Evolutionary conservation across 2,888 invertebrate species (phyloP).

Genomic region (Odontothrips loti): DNA sequence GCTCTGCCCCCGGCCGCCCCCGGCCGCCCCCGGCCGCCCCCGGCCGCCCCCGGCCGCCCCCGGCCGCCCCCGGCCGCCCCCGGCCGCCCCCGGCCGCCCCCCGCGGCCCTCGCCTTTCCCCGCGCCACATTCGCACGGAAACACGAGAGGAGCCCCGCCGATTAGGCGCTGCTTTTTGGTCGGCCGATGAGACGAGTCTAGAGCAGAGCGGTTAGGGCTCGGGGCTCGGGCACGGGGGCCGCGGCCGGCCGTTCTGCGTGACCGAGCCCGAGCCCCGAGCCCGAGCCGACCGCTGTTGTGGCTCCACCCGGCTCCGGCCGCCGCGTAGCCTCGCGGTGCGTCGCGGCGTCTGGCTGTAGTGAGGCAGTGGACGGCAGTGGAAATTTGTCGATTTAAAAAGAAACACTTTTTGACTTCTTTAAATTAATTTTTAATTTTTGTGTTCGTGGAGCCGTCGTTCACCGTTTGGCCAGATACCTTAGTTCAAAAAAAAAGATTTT

Average conservation of each 20-base stretch:
- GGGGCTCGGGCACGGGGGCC: not conserved
- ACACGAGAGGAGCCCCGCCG: not conserved
- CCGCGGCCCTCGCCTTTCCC: too few relatives aligned
- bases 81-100: too few relatives aligned
- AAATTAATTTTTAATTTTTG: too few relatives aligned
- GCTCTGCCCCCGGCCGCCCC: not conserved
- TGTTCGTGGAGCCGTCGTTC: too few relatives aligned
- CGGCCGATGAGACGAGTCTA: not conserved
- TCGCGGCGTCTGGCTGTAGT: not conserved
- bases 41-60: not conserved
- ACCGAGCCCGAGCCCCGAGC: not conserved
- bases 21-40: too few relatives aligned
- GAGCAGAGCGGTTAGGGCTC: too few relatives aligned
- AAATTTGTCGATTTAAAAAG: not conserved
- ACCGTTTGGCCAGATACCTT: too few relatives aligned
- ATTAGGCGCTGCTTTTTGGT: not conserved
- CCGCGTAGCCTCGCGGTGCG: not conserved
- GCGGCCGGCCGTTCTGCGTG: conserved; percentile 4
- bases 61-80: too few relatives aligned
- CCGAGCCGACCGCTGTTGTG: not conserved
- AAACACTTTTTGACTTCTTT: too few relatives aligned
- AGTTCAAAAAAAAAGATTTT: too few relatives aligned
- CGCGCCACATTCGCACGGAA: too few relatives aligned
- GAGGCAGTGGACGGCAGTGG: not conserved
- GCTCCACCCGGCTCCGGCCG: not conserved